Evolutionary conservation across 2,797 vertebrate species (phyloP), one percentile per base, ranked within the genome.

Genomic region (Leuciscus waleckii): DNA sequence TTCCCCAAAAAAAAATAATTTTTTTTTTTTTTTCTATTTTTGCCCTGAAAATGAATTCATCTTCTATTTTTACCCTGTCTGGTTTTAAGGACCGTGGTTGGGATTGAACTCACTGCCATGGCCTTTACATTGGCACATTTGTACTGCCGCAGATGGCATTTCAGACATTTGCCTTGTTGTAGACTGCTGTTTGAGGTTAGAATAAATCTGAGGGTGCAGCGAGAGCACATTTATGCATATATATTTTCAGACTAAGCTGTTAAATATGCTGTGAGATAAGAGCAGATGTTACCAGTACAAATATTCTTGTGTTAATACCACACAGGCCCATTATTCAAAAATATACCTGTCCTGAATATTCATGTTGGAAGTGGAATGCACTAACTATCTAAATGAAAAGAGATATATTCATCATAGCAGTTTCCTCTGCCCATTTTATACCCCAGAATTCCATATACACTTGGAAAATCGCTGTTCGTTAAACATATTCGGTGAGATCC

Each of bases 31-130:
- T n/a, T n/a, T n/a, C n/a, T n/a, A 74, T 69, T 81, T 68, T 82
- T 83, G 29, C 51, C 78, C 69, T 82, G 56, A 82, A 88, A 87
- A 79, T 70, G 46, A 83, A 86, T 70, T 75, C 26, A 77, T 86
- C 86, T 88, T 87, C 85, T 87, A 79, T 79, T 83, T 69, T 83
- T 75, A 71, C 49, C 16, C 71, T 65, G 68, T 86, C 23, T 77
- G 61, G 79, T 71, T 85, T 73, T 78, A 21, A 76, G 74, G 49
- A 58, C 35, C 41, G 26, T 41, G 51, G 51, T 80, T 81, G 79
- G 56, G 46, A 71, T 46, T 71, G 79, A 81, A 68, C 71, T 37
- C 79, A 21, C 70, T 74, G 63, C 46, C 56, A 75, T 78, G 85
- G 54, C 49, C 67, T 85, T 85, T 85, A 68, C 49, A 80, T 46